These are phyloP conservation scores for Pipra filicauda DNA, from an alignment of 2,113 vertebrate species.

Conservation along the genomic window DNA sequence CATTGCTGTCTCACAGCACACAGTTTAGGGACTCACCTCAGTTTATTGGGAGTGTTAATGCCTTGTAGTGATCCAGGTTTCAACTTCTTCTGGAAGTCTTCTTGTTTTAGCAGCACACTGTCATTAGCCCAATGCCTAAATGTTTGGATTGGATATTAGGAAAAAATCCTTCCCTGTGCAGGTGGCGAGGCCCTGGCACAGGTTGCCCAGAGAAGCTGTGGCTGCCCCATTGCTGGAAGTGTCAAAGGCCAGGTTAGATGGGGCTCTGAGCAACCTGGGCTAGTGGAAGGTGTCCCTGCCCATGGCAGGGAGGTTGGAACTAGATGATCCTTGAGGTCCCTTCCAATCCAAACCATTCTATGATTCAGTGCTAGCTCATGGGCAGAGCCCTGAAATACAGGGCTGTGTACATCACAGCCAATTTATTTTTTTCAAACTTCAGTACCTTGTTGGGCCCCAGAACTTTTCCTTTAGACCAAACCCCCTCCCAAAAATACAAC, in stretches of 20 bases:
- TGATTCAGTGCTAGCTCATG: not conserved
- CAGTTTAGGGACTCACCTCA: not conserved
- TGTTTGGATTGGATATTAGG: not conserved
- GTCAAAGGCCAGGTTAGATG: rapidly evolving
- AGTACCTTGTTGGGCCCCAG: not conserved
- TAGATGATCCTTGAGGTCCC: not conserved
- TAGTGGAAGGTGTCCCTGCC: not conserved
- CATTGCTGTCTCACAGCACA: rapidly evolving
- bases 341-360: not conserved
- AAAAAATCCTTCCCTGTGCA: not conserved
- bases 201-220: not conserved
- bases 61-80: not conserved
- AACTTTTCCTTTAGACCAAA: not conserved
- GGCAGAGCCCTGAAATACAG: not conserved
- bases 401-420: rapidly evolving
- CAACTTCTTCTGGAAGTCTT: not conserved
- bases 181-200: not conserved
- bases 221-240: not conserved
- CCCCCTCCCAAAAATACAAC: not conserved
- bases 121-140: not conserved
- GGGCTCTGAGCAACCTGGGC: rapidly evolving
- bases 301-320: not conserved
- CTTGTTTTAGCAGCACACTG: not conserved
- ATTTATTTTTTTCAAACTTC: not conserved
- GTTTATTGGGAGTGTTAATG: not conserved